Base-by-base conservation (phyloP, 2,797 vertebrate species). In the Odontamblyopus rebecca region DNA sequence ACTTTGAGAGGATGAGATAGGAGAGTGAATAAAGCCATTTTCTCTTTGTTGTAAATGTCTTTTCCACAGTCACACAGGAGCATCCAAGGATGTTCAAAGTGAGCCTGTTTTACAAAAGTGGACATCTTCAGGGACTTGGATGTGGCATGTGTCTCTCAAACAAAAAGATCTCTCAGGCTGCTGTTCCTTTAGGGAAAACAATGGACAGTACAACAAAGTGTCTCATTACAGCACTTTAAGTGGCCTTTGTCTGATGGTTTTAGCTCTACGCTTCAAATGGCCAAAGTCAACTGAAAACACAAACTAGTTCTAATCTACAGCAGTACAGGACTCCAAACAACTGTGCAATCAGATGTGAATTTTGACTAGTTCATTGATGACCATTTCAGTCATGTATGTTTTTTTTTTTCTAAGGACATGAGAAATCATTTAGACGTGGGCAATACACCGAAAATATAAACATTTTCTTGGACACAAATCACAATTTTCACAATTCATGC, bases 1-100 rank as follows among this genome's bases (percentile, higher is more conserved):
- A 93, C 91, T 91, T 90, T 90, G 85, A 84, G 73, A 78, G 79
- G 73, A 79, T 27, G 75, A 84, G 86, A 87, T 87, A 87, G 83
- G 80, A 75, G 76, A 79, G 82, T 77, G 87, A 88, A 85, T 84
- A 74, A 75, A 72, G 79, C 85, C 84, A 87, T 88, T 88, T 85
- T 88, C 85, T 83, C 82, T 87, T 75, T 83, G 83, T 85, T 84
- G 89, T 90, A 88, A 89, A 85, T 87, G 87, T 90, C 89, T 86
- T 86, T 80, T 74, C 68, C 15, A 9, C 69, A 8, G 82, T 85
- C 82, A 73, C 77, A 74, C 75, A 41, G 63, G 79, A 76, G 73
- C 76, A 23, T 79, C 75, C 65, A 50, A 73, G 70, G 79, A 82
- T 81, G 83, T 88, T 79, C 75, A 82, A 77, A 44, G 13, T 79